Evolutionary conservation across 2,797 vertebrate genomes (phyloP), one percentile per base, ranked within the genome.

Genomic region (Ceyx erithaca): DNA sequence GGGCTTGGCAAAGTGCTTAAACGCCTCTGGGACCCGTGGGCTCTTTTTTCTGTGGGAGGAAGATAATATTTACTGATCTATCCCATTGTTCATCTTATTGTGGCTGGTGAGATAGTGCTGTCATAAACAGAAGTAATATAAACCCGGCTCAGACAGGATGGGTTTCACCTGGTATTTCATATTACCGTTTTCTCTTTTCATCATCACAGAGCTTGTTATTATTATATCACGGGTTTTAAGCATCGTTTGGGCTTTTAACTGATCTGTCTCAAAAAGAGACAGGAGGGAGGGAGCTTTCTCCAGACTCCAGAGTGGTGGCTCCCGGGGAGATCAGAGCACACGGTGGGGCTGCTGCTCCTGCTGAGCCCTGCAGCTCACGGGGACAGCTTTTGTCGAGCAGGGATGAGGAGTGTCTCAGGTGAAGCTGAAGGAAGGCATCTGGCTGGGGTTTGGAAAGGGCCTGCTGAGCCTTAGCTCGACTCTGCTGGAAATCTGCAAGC

Each of bases 381-480:
- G 58, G n/a, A 40, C 15, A 6, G 37, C 45, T 43, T 61, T 18
- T 61, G 71, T 12, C 7, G 30, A 0, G 30, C 3, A 1, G 37
- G 62, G 35, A 20, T 0, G 28, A 17, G 20, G 63, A 14, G 57
- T 12, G 23, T 49, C 1, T 49, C 1, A 0, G 37, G 59, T 33
- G 78, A 14, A 52, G 58, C 9, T 1, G 9, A 18, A 69, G 37
- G 72, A 1, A 71, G 6, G 30, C 26, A 22, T 14, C 68, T 0
- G 9, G 66, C 55, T 48, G 73, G 23, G 73, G 19, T 12, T 40
- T 22, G 46, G 12, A 10, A 45, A 46, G 64, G 45, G 15, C 40
- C 33, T 37, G 66, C 80, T 16, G 70, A 78, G 63, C 63, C n/a
- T n/a, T 3, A 17, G 75, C 30, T 87, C 0, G 1, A 8, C 64